phyloP scores from a whole-genome alignment of 2,888 invertebrate genomes.

The Trichopoda pennipes region DNA sequence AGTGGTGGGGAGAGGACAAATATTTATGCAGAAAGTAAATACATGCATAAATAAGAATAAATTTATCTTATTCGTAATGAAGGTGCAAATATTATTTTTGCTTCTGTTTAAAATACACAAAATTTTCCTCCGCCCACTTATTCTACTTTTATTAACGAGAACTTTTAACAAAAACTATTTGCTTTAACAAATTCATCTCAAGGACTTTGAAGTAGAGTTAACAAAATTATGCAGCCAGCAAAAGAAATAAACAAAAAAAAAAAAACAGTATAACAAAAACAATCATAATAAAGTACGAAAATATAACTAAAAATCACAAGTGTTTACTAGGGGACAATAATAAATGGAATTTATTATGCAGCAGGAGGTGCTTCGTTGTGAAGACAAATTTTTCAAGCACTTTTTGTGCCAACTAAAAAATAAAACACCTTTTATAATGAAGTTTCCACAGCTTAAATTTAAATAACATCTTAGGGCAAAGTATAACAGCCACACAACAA shows the following conservation, averaged over 20 bases:
- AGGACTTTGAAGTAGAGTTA: constrained; percentile 19
- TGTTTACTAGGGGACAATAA: constrained; percentile 52
- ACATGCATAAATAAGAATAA: background rate
- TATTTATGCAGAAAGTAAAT: background rate
- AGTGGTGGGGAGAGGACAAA: background rate
- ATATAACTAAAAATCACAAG: constrained; percentile 16
- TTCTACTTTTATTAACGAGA: background rate
- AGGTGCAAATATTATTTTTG: constrained; percentile 55
- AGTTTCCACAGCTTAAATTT: constrained; percentile 10
- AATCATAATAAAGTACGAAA: constrained; percentile 16
- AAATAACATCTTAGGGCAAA: constrained; percentile 52
- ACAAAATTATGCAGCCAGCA: constrained; percentile 29
- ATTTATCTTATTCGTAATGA: constrained; percentile 5
- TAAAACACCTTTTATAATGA: constrained; percentile 41
- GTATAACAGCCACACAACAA: background rate
- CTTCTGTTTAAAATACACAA: background rate
- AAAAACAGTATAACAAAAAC: constrained; percentile 5
- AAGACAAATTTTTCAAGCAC: constrained; percentile 33
- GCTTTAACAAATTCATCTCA: background rate
- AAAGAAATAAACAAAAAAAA: constrained; percentile 6
- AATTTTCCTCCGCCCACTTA: background rate
- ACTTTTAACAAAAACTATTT: background rate
- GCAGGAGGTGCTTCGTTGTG: constrained; percentile 5
- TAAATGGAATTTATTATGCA: constrained; percentile 49
- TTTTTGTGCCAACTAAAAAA: constrained; percentile 4